Percentiles rank a stretch among this genome's conserved stretches.
Conservation (phyloP, 2,888 invertebrate genomes). For the Dromius quadrimaculatus region DNA sequence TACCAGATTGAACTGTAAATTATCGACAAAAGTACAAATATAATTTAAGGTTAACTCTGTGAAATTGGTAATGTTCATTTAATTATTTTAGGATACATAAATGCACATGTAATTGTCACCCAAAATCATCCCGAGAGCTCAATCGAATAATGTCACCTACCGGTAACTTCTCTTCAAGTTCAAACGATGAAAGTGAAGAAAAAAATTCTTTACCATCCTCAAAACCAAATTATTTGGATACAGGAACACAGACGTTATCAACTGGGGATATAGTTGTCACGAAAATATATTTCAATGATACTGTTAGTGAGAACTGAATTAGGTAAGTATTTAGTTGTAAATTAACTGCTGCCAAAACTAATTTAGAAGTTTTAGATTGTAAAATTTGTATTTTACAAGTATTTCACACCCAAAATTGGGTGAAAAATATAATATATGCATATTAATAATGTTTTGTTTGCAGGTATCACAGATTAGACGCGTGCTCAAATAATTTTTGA, state of each 20-base stretch:
- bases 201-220: slow-evolving; percentile 61
- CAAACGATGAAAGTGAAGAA: slow-evolving; percentile 61
- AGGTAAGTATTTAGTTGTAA: slow-evolving; percentile 30
- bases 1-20: too few species aligned
- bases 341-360: not conserved
- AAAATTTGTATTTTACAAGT: not conserved
- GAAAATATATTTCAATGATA: slow-evolving; percentile 73
- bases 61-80: too few species aligned
- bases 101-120: slow-evolving; percentile 42
- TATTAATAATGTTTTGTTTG: slow-evolving; percentile 15
- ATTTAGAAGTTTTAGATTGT: not conserved
- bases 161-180: slow-evolving; percentile 59
- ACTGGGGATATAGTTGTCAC: slow-evolving; percentile 94
- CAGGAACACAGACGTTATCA: slow-evolving; percentile 86
- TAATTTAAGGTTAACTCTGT: too few species aligned
- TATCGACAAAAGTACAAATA: too few species aligned
- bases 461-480: slow-evolving; percentile 28
- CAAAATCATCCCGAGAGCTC: slow-evolving; percentile 7
- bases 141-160: slow-evolving; percentile 63
- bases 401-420: not conserved
- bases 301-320: slow-evolving; percentile 50
- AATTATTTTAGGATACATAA: slow-evolving; percentile 34
- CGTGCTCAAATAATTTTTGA: slow-evolving; percentile 47
- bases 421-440: not conserved
- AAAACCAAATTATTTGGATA: slow-evolving; percentile 69